Base-by-base conservation (phyloP, 2,888 invertebrate genomes). In the Meta bourneti region DNA sequence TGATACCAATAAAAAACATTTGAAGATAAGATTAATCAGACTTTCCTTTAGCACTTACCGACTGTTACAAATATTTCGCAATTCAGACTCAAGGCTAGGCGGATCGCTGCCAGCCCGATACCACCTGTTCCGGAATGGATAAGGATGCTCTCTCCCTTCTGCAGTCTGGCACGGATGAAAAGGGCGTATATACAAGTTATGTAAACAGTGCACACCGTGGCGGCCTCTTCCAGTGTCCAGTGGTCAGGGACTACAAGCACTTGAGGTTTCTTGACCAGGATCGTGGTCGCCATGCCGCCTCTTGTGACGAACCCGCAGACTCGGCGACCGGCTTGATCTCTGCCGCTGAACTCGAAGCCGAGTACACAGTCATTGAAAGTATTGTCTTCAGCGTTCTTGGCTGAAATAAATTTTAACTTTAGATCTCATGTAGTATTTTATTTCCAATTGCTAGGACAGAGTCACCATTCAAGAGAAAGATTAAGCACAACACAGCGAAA, bases 81-180 rank as follows among this genome's bases (percentile, higher is more conserved):
- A 83, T 98, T 98, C 95, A 97, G 96, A 95, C 97, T 97, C 84
- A 99, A 96, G 82, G 99, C 98, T 94, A 99, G 97, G 34, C 98
- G 96, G 94, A 99, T 98, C 93, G 99, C 98, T 0, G 99, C 99
- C 96, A 98, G 98, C 7, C 99, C 99, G 71, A 99, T 99, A 94
- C 99, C 99, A 91, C 99, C 99, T 93, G 98, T 97, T 93, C 99
- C 99, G 83, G 99, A 98, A 95, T 99, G 99, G 94, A 99, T 97
- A 16, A 99, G 96, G 91, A 99, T 97, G 75, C 96, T 96, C 94
- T 98, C 98, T 11, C 98, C 98, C 93, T 96, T 96, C 94, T 96
- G 96, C 96, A 99, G 96, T 94, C 97, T 96, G 72, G 99, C 99
- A 93, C 99, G 96, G 78, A 98, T 97, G 54, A 97, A 95, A 93